These are phyloP conservation scores for Zophobas morio DNA, from an alignment of 1,140 invertebrate species.

Conservation along the genomic window DNA sequence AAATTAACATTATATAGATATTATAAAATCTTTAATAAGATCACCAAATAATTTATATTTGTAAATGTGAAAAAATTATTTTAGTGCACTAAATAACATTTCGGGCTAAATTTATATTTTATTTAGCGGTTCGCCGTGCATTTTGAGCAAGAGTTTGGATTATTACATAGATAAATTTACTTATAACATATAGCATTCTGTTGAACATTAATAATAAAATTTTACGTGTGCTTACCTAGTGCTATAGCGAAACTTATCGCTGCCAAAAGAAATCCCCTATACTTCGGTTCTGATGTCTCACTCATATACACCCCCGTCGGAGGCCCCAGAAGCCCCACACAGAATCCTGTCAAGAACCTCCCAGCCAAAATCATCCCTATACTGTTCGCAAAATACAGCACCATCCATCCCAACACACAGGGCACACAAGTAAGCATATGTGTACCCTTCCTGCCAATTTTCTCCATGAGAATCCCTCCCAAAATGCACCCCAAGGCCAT, in stretches of 20 bases:
- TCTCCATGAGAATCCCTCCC: constrained; percentile 76
- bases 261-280: constrained; percentile 73
- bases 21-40: no score
- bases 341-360: constrained; percentile 77
- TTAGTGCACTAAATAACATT: no score
- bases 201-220: no score
- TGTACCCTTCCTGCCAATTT: constrained; percentile 76
- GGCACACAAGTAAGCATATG: constrained; percentile 74
- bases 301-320: constrained; percentile 64
- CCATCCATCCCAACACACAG: constrained; percentile 77
- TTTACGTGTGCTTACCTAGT: constrained; percentile 62
- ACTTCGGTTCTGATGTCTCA: constrained; percentile 72
- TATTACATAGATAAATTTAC: no score
- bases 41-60: no score
- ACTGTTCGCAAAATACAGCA: constrained; percentile 72
- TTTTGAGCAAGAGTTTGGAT: no score
- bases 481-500: constrained; percentile 75
- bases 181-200: no score
- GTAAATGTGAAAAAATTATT: no score
- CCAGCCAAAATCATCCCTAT: constrained; percentile 73
- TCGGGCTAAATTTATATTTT: no score
- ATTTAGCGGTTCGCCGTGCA: no score
- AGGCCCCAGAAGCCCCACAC: constrained; percentile 61
- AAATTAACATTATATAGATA: no score
- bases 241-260: constrained; percentile 71